These are phyloP conservation scores for Asarcornis scutulata DNA, from an alignment of 2,113 vertebrate genomes.

Conservation along the genomic window DNA sequence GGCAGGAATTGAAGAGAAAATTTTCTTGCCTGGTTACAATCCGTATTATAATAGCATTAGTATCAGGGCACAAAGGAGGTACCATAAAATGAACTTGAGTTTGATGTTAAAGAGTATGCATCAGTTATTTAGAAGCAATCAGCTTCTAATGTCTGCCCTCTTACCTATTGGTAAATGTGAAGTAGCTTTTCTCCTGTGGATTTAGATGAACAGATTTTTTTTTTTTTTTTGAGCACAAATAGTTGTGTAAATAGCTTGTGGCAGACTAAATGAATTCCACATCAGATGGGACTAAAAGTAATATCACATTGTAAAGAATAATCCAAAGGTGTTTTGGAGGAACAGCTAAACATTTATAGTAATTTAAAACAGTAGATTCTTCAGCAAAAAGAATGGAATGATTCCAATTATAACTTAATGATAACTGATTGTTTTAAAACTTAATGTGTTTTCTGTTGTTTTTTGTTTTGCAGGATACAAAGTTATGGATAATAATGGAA, in stretches of 20 bases:
- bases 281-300: background rate
- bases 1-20: background rate
- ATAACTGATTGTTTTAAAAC: background rate
- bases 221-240: background rate
- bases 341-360: background rate
- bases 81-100: background rate
- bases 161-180: background rate
- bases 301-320: background rate
- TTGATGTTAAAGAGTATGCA: background rate
- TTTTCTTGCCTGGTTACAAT: background rate
- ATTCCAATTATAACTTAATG: background rate
- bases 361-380: background rate
- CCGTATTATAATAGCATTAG: background rate
- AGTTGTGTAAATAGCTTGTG: background rate
- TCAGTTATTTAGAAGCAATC: background rate
- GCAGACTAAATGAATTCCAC: background rate
- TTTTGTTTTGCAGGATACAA: conserved; percentile 86
- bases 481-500: conserved; percentile 99
- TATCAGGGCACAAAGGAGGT: background rate
- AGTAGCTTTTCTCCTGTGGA: background rate
- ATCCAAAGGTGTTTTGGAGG: background rate
- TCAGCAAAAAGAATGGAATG: background rate
- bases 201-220: background rate
- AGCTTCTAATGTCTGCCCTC: background rate
- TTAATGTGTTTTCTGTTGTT: background rate